Evolutionary conservation across 1,140 invertebrate genomes (phyloP), one percentile per base, ranked within the genome.

Genomic region (Campoletis sonorensis): DNA sequence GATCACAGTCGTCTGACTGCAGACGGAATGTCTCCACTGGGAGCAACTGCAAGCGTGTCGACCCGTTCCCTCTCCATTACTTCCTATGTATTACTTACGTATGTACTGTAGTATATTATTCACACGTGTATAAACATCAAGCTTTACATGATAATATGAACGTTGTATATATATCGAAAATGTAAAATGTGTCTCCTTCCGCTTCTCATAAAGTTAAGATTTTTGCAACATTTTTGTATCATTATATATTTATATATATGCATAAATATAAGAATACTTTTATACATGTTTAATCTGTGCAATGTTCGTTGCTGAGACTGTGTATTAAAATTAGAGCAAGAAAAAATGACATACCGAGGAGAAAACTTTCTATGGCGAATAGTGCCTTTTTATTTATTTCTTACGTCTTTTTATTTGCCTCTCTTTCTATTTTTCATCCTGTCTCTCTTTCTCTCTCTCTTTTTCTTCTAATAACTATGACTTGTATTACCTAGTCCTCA

Each of bases 1-100:
- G 61, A 80, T 54, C 81, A 81, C 79, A 68, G 64, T 82, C 68
- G 83, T 84, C 83, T 84, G 83, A 81, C 83, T 82, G 79, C 83
- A 82, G 73, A 61, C 80, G 79, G 81, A 79, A 82, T 61, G 81
- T 79, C 79, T 84, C 81, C 79, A 81, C 83, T 84, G 83, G 40
- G 30, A 21, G 61, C 73, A 77, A 64, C 70, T 27, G 23, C 45
- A 64, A 68, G 71, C 75, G 75, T 81, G 79, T 80, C 79, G 73
- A 67, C 45, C 68, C 33, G 30, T 51, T 80, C 73, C 75, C 67
- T 78, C 30, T 79, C 51, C 76, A 45, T 58, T 49, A 71, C 70
- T 83, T 83, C 79, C 82, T 82, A 71, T 72, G 77, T 54, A 64
- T 45, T 10, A 45, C 27, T 1, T 5, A 40, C 37, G 51, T 49